phyloP scores from a whole-genome alignment of 2,797 vertebrate species.

The Lindbergichthys nudifrons region DNA sequence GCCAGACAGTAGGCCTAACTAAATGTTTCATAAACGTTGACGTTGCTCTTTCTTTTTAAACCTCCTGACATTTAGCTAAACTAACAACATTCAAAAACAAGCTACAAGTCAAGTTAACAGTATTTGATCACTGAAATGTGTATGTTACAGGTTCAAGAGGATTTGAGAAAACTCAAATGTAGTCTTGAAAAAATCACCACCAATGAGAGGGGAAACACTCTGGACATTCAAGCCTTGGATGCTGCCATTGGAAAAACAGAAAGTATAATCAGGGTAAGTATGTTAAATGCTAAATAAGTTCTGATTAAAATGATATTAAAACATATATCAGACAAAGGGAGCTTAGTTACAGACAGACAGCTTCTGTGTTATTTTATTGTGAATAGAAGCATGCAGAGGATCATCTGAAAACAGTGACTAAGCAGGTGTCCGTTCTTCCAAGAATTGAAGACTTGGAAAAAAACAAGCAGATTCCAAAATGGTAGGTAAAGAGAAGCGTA shows the following conservation, averaged over 20 bases:
- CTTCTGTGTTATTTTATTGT: slow-evolving; percentile 18
- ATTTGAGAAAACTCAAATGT: slow-evolving; percentile 81
- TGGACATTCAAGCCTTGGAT: slow-evolving; percentile 81
- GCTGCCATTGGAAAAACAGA: slow-evolving; percentile 81
- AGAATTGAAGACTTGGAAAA: slow-evolving; percentile 66
- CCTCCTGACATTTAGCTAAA: background rate
- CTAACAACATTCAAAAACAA: background rate
- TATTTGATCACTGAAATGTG: slow-evolving; percentile 4
- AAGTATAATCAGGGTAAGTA: slow-evolving; percentile 68
- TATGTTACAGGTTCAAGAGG: slow-evolving; percentile 85
- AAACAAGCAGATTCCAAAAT: slow-evolving; percentile 69
- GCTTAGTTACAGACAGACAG: background rate
- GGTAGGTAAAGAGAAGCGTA: slow-evolving; percentile 60
- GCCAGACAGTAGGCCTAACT: background rate
- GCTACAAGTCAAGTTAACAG: too few relatives aligned
- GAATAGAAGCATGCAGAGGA: slow-evolving; percentile 76
- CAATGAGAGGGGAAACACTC: slow-evolving; percentile 37
- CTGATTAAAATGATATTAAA: background rate
- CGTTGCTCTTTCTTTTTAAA: background rate
- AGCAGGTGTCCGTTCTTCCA: slow-evolving; percentile 81
- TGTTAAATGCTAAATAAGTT: slow-evolving; percentile 6
- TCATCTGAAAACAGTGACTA: slow-evolving; percentile 81
- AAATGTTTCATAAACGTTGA: background rate
- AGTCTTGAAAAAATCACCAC: slow-evolving; percentile 61
- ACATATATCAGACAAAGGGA: background rate